These are phyloP conservation scores for Sorex fumeus DNA, from an alignment of 2,113 vertebrate species.

Conservation along the genomic window DNA sequence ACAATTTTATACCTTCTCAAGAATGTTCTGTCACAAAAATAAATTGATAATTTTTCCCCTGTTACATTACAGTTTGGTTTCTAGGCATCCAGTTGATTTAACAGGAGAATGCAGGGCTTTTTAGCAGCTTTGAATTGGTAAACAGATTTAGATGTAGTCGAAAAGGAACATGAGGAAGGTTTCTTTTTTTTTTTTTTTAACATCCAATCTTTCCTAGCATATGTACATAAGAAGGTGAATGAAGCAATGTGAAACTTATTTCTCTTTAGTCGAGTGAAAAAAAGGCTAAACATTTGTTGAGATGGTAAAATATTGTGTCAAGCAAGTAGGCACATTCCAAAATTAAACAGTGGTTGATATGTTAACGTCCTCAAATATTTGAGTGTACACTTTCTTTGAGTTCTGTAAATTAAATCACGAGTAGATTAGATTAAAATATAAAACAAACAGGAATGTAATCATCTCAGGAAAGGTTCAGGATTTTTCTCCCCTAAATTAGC, in stretches of 20 bases:
- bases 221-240: slow-evolving; percentile 84
- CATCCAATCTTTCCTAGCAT: slow-evolving; percentile 83
- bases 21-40: slow-evolving; percentile 90
- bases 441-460: slow-evolving; percentile 72
- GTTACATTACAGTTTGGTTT: slow-evolving; percentile 86
- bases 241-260: slow-evolving; percentile 81
- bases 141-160: slow-evolving; percentile 81
- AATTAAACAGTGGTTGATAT: slow-evolving; percentile 83
- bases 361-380: slow-evolving; percentile 83
- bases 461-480: slow-evolving; percentile 59
- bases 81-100: slow-evolving; percentile 86
- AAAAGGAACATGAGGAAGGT: slow-evolving; percentile 79
- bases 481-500: slow-evolving; percentile 7
- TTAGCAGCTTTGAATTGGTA: slow-evolving; percentile 84
- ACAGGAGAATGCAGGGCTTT: slow-evolving; percentile 74
- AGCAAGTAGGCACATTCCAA: slow-evolving; percentile 83
- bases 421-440: slow-evolving; percentile 82
- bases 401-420: slow-evolving; percentile 83
- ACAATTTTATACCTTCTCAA: slow-evolving; percentile 90
- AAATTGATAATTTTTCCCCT: slow-evolving; percentile 88
- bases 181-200: slow-evolving; percentile 79
- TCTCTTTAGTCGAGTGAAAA: slow-evolving; percentile 80
- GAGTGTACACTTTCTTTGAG: slow-evolving; percentile 77
- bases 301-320: slow-evolving; percentile 86
- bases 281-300: slow-evolving; percentile 85